phyloP scores from a whole-genome alignment of 2,113 vertebrate genomes.

The Muntiacus reevesi region DNA sequence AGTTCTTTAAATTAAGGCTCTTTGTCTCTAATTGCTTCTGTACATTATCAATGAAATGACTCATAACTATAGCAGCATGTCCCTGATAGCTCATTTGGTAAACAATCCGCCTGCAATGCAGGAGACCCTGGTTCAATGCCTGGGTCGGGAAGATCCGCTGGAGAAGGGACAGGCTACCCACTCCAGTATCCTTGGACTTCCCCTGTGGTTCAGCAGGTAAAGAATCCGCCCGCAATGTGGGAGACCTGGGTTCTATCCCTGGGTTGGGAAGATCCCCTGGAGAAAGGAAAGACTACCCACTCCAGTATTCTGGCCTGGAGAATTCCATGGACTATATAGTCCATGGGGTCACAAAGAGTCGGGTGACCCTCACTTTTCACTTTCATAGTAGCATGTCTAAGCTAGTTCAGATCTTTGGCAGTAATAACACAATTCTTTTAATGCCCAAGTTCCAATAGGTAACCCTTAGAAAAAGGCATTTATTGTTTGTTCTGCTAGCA shows the following conservation, averaged over 20 bases:
- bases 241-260: background rate
- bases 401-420: slow-evolving; percentile 25
- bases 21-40: background rate
- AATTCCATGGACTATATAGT: background rate
- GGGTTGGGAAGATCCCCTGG: background rate
- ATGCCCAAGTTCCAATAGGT: background rate
- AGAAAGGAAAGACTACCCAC: background rate
- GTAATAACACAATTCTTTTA: background rate
- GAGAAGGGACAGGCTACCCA: background rate
- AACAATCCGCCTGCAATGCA: background rate
- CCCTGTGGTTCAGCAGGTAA: background rate
- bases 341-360: background rate
- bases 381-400: background rate
- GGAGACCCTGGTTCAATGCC: background rate
- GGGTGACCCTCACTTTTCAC: background rate
- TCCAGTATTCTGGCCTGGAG: background rate
- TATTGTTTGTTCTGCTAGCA: slow-evolving; percentile 37
- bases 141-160: accelerated
- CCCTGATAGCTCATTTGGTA: background rate
- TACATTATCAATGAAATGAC: background rate
- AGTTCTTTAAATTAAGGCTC: background rate
- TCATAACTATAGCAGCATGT: background rate
- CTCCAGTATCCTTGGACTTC: background rate
- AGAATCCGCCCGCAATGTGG: accelerated
- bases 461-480: slow-evolving; percentile 26